phyloP scores from a whole-genome alignment of 2,113 vertebrate species.

The Hemicordylus capensis region DNA sequence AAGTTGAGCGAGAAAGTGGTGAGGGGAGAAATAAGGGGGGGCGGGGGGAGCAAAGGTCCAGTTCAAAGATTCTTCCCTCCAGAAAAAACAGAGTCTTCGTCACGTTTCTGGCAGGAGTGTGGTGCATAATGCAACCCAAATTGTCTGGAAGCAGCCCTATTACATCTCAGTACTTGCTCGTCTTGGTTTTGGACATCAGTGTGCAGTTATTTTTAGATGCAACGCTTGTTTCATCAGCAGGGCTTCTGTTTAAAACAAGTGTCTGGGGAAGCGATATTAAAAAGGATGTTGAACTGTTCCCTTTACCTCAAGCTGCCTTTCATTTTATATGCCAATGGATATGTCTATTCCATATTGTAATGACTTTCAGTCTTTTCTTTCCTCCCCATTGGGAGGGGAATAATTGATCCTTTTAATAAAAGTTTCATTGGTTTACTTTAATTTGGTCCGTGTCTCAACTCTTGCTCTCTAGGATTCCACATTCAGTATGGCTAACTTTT shows the following conservation, averaged over 20 bases:
- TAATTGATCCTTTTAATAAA: conserved; percentile 9
- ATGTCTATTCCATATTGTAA: conserved; percentile 14
- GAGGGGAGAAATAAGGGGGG: background rate
- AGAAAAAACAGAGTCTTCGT: background rate
- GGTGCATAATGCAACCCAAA: background rate
- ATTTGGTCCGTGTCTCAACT: background rate
- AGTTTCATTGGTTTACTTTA: conserved; percentile 8
- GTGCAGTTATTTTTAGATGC: background rate
- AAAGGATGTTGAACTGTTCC: rapidly evolving
- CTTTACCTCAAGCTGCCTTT: background rate
- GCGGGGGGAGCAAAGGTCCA: too few species aligned
- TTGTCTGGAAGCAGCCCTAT: background rate
- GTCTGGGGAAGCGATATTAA: too few species aligned
- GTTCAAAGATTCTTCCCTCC: background rate
- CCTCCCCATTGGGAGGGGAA: background rate
- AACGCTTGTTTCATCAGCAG: background rate
- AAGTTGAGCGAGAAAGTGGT: background rate
- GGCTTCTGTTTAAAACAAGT: background rate
- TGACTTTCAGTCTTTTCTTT: background rate
- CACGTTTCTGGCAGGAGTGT: background rate
- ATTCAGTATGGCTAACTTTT: conserved; percentile 11
- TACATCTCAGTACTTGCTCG: background rate
- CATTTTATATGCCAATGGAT: background rate
- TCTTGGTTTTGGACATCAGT: background rate
- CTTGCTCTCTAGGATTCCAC: background rate